Percentiles rank a stretch among this genome's conserved stretches.
Conservation (phyloP, 1,140 invertebrate species). For the Elysia chlorotica region DNA sequence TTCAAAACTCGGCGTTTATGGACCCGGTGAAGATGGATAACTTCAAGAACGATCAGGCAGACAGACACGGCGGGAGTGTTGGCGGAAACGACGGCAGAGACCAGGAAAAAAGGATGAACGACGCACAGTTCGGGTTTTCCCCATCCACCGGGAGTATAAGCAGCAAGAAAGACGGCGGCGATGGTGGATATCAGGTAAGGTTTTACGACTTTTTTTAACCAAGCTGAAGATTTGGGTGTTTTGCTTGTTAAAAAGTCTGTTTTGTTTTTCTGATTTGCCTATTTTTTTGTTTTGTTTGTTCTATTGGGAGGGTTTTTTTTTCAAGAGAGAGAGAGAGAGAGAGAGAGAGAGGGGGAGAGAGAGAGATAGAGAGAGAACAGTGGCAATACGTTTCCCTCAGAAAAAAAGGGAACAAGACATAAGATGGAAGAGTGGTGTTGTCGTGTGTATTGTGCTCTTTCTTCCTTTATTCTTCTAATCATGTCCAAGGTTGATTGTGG, state of each 20-base stretch:
- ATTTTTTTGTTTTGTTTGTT: no score
- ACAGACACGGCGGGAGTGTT: neutral
- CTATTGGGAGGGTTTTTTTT: no score
- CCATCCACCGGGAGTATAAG: slow-evolving; percentile 12
- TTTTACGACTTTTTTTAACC: no score
- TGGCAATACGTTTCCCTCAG: neutral
- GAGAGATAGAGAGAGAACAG: neutral
- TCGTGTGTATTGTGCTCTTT: no score
- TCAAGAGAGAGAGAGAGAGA: slow-evolving; percentile 1
- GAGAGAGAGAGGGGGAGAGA: neutral
- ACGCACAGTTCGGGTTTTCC: slow-evolving; percentile 26
- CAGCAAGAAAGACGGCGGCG: neutral
- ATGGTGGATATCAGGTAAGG: slow-evolving; percentile 6
- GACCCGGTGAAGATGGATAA: slow-evolving; percentile 31
- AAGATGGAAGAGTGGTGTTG: no score
- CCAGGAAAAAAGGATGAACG: slow-evolving; percentile 15
- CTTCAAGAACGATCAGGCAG: slow-evolving; percentile 16
- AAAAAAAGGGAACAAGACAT: no score
- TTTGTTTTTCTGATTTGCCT: no score
- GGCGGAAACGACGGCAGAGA: neutral
- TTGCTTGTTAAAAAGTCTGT: no score
- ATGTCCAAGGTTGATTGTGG: no score
- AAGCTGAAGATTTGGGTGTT: no score
- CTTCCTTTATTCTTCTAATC: no score
- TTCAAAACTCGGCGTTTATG: slow-evolving; percentile 19